These are phyloP conservation scores for Heliconius nattereri DNA, from an alignment of 1,140 invertebrate genomes.

Conservation along the genomic window DNA sequence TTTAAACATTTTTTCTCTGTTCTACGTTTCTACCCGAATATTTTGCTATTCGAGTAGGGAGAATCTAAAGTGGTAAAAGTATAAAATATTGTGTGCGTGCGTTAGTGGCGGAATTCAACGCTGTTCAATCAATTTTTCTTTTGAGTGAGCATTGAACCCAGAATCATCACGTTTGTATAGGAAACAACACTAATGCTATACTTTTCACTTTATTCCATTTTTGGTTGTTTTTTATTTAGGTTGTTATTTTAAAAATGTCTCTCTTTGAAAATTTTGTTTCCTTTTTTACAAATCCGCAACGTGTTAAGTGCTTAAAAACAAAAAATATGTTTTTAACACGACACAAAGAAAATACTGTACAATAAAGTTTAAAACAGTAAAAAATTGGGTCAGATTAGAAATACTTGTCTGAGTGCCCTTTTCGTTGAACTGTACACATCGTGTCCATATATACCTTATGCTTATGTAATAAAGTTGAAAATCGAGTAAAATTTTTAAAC, in stretches of 20 bases:
- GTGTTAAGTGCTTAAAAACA: not conserved
- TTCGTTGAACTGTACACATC: conserved; percentile 20
- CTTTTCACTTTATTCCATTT: not conserved
- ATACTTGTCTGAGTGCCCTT: conserved; percentile 33
- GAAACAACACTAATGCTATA: no score
- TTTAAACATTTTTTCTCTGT: not conserved
- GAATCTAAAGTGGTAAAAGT: not conserved
- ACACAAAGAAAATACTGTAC: conserved; percentile 9
- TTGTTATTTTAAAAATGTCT: not conserved
- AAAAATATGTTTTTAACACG: conserved; percentile 1
- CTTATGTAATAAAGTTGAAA: conserved; percentile 6
- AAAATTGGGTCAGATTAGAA: conserved; percentile 33
- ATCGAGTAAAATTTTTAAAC: not conserved
- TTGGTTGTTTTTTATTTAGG: no score
- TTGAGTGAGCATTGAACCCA: no score
- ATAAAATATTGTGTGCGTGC: no score
- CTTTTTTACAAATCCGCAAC: not conserved
- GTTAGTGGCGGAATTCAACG: no score
- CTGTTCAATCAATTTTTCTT: no score
- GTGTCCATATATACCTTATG: conserved; percentile 7
- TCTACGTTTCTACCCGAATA: not conserved
- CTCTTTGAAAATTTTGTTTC: not conserved
- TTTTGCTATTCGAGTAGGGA: not conserved
- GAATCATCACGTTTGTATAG: no score
- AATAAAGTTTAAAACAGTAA: conserved; percentile 27